Evolutionary conservation across 2,113 vertebrate species (phyloP).

Genomic region (Neodontobutis hainanensis): DNA sequence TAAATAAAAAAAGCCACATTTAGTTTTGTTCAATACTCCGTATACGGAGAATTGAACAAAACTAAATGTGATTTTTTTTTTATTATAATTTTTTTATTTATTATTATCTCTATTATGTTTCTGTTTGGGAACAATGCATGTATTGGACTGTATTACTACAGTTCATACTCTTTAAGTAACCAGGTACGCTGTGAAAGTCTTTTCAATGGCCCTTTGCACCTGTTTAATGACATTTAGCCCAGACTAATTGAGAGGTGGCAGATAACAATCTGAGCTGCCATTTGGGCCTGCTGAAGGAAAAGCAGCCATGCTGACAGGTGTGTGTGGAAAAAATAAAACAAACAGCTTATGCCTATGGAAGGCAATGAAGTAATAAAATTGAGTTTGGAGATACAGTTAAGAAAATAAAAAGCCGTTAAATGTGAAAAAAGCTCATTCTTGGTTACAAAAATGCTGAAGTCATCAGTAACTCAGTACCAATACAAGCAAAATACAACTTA

Average conservation of each 20-base stretch:
- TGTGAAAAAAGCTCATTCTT: slow-evolving; percentile 29
- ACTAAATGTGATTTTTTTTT: too few species aligned
- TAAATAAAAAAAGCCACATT: too few species aligned
- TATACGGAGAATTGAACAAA: too few species aligned
- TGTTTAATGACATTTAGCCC: slow-evolving; percentile 77
- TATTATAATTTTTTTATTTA: too few species aligned
- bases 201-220: slow-evolving; percentile 70
- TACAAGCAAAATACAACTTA: slow-evolving; percentile 56
- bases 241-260: slow-evolving; percentile 70
- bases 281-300: slow-evolving; percentile 70
- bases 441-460: not conserved
- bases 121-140: too few species aligned
- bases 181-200: slow-evolving; percentile 28
- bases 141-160: not conserved
- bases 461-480: too few species aligned
- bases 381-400: slow-evolving; percentile 41
- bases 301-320: slow-evolving; percentile 51
- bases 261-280: slow-evolving; percentile 78
- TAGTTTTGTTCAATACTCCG: too few species aligned
- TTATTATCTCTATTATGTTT: too few species aligned
- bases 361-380: slow-evolving; percentile 10
- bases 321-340: not conserved
- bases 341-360: not conserved
- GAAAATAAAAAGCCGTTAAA: slow-evolving; percentile 8
- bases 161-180: not conserved